These are phyloP conservation scores for Brachyrhaphis roseni DNA, from an alignment of 2,797 vertebrate genomes.

Conservation along the genomic window DNA sequence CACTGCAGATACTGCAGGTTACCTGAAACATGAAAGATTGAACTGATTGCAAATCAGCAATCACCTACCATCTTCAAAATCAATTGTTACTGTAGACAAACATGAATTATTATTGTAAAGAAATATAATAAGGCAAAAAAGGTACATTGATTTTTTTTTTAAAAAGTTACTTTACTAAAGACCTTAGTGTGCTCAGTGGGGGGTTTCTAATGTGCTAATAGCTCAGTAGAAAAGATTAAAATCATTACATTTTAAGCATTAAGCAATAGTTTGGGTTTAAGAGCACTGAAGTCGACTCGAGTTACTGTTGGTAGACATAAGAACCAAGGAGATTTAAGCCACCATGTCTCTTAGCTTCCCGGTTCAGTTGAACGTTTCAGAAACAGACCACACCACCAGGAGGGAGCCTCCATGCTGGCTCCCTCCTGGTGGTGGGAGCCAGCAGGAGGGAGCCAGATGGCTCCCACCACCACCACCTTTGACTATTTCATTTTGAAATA, in stretches of 20 bases:
- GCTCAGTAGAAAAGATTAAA: not conserved
- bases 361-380: conserved; percentile 67
- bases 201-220: not conserved
- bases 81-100: not conserved
- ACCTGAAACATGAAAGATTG: not conserved
- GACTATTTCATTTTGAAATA: too few species aligned
- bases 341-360: conserved; percentile 75
- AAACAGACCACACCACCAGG: conserved; percentile 59
- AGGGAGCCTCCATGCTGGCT: conserved; percentile 73
- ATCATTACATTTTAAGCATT: conserved; percentile 10
- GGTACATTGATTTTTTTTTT: not conserved
- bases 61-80: not conserved
- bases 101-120: not conserved
- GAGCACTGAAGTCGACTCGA: conserved; percentile 39
- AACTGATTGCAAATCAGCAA: not conserved
- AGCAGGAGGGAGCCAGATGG: too few species aligned
- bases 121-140: not conserved
- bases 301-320: conserved; percentile 57
- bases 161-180: not conserved
- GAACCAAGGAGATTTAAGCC: conserved; percentile 50
- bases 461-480: too few species aligned
- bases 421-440: too few species aligned
- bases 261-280: conserved; percentile 44
- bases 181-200: not conserved
- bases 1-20: not conserved